Evolutionary conservation across 2,888 invertebrate species (phyloP).

Genomic region (Limenitis camilla): DNA sequence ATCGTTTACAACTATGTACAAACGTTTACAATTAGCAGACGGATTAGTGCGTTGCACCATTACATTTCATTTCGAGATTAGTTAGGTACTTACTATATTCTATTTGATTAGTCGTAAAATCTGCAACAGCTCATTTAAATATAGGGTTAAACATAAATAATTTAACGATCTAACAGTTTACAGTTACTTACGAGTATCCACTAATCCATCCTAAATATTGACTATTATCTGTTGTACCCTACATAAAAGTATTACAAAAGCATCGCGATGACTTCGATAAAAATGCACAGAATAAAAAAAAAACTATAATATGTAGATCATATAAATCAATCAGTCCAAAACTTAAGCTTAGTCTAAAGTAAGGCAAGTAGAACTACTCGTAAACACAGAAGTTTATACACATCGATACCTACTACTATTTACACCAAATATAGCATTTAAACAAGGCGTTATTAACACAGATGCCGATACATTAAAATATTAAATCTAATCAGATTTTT

Average conservation of each 20-base stretch:
- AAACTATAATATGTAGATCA: conserved; percentile 47
- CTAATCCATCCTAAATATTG: conserved; percentile 46
- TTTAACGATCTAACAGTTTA: conserved; percentile 14
- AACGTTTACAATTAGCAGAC: conserved; percentile 30
- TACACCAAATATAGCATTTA: no score
- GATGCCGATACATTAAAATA: conserved; percentile 21
- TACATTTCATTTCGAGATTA: conserved; percentile 7
- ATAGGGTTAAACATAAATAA: conserved; percentile 15
- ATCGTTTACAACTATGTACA: conserved; percentile 28
- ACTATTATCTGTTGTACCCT: conserved; percentile 51
- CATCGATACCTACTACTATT: conserved; percentile 31
- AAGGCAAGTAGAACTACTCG: conserved; percentile 60
- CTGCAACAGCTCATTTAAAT: conserved; percentile 11
- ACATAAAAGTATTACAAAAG: conserved; percentile 36
- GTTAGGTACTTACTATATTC: conserved; percentile 1
- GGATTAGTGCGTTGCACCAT: conserved; percentile 27
- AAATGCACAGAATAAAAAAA: conserved; percentile 54
- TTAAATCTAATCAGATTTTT: conserved; percentile 42
- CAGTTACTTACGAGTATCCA: conserved; percentile 20
- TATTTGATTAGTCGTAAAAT: conserved; percentile 10
- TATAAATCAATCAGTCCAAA: conserved; percentile 66
- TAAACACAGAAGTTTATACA: conserved; percentile 31
- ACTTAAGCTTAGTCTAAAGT: conserved; percentile 49
- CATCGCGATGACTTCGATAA: conserved; percentile 39
- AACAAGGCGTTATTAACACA: conserved; percentile 53